phyloP scores from a whole-genome alignment of 1,140 invertebrate species.

The Tribolium castaneum region DNA sequence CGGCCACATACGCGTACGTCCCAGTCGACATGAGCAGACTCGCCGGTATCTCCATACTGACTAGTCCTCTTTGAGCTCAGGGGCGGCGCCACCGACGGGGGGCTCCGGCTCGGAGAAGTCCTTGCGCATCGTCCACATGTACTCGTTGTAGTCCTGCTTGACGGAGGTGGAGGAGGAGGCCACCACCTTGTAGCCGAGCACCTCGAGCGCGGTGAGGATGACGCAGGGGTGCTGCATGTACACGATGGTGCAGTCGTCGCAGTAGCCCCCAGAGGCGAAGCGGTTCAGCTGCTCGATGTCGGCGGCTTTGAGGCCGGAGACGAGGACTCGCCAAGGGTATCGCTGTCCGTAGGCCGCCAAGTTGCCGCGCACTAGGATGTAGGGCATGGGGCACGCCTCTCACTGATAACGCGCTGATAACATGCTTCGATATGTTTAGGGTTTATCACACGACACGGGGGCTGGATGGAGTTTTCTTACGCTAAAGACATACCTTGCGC shows the following conservation, averaged over 20 bases:
- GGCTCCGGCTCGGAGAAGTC: constrained; percentile 86
- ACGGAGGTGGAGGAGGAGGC: constrained; percentile 85
- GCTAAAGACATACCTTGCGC: too few relatives aligned
- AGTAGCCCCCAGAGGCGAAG: constrained; percentile 84
- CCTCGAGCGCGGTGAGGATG: constrained; percentile 85
- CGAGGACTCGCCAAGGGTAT: constrained; percentile 85
- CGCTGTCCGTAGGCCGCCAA: constrained; percentile 85
- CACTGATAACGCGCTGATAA: constrained; percentile 21
- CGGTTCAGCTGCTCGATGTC: constrained; percentile 84
- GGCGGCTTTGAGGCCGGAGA: constrained; percentile 84
- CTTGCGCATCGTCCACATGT: constrained; percentile 93
- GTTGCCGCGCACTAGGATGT: constrained; percentile 88
- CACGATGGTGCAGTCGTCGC: constrained; percentile 81
- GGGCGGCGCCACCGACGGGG: neutral
- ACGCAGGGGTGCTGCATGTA: constrained; percentile 88
- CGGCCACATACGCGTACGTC: constrained; percentile 75
- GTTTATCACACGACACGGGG: too few relatives aligned
- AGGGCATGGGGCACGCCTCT: constrained; percentile 73
- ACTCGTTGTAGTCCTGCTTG: constrained; percentile 88
- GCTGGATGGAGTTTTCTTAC: too few relatives aligned
- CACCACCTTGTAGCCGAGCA: constrained; percentile 86
- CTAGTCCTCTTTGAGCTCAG: constrained; percentile 8
- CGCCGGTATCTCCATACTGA: constrained; percentile 61
- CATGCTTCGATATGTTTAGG: neutral
- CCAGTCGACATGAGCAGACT: constrained; percentile 65